Percentiles rank a stretch among this genome's conserved stretches.
phyloP scores from a whole-genome alignment of 2,113 vertebrate genomes.

The Peucedramus taeniatus region DNA sequence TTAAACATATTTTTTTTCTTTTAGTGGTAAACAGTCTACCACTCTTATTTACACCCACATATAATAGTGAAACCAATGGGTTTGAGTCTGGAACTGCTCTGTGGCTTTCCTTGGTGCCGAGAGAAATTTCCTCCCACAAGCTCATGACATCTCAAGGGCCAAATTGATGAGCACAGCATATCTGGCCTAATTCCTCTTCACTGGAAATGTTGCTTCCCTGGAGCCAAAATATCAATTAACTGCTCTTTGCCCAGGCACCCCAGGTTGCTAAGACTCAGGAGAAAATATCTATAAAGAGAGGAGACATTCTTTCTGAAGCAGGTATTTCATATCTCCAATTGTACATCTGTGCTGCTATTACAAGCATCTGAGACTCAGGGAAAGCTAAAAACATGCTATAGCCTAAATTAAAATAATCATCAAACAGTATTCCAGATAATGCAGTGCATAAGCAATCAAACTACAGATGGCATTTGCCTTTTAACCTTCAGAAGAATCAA shows the following conservation, averaged over 20 bases:
- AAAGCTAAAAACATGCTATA: background rate
- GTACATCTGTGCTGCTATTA: background rate
- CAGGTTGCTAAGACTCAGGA: background rate
- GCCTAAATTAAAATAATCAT: background rate
- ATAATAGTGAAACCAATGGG: background rate
- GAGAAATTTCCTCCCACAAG: background rate
- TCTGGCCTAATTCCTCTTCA: background rate
- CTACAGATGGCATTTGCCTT: background rate
- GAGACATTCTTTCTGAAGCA: background rate
- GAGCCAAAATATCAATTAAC: background rate
- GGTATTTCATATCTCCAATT: background rate
- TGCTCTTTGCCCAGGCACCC: background rate
- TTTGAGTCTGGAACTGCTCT: background rate
- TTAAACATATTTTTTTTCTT: background rate
- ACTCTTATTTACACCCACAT: background rate
- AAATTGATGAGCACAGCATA: background rate
- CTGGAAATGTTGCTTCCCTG: background rate
- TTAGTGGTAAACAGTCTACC: background rate
- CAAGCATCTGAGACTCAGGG: background rate
- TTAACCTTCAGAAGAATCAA: background rate
- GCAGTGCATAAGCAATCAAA: background rate
- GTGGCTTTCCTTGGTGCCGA: background rate
- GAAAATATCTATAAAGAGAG: background rate
- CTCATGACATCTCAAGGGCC: background rate
- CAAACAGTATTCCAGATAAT: background rate